These are phyloP conservation scores for Alentia gelatinosa DNA, from an alignment of 2,888 invertebrate species.

Conservation along the genomic window DNA sequence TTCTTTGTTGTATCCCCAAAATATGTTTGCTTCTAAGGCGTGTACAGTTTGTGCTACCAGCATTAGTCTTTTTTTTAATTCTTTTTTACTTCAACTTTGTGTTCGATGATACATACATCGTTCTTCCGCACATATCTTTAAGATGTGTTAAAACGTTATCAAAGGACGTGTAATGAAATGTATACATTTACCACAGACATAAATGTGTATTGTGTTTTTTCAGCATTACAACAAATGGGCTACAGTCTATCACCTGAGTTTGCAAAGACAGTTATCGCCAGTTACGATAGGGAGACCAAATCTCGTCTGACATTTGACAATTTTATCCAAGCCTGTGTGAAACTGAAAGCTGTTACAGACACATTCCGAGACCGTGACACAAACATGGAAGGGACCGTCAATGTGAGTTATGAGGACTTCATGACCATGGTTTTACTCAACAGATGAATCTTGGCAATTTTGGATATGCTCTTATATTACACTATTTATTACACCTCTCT, in stretches of 20 bases:
- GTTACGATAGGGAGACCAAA: constrained; percentile 86
- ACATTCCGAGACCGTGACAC: constrained; percentile 91
- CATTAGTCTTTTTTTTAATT: too few relatives aligned
- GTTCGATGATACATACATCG: too few relatives aligned
- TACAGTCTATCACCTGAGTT: constrained; percentile 91
- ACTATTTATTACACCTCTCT: too few relatives aligned
- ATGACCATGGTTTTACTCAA: constrained; percentile 88
- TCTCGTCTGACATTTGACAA: constrained; percentile 89
- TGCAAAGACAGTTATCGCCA: constrained; percentile 86
- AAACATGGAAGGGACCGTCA: constrained; percentile 90
- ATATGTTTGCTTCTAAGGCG: too few relatives aligned
- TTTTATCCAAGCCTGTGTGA: constrained; percentile 93
- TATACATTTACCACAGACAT: neutral
- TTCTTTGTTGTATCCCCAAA: too few relatives aligned
- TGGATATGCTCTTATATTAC: too few relatives aligned
- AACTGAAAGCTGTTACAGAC: constrained; percentile 88
- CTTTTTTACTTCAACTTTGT: too few relatives aligned
- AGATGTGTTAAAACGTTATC: too few relatives aligned
- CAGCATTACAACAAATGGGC: constrained; percentile 93
- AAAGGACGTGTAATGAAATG: too few relatives aligned
- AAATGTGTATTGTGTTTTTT: constrained; percentile 60
- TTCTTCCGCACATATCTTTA: too few relatives aligned
- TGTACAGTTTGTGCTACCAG: too few relatives aligned
- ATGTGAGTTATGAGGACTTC: constrained; percentile 95
- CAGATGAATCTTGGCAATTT: too few relatives aligned